A percentile compares a stretch with the other conserved stretches of the same genome.
Evolutionary conservation across 2,888 invertebrate species (phyloP).

Genomic region (Chorisops tibialis): DNA sequence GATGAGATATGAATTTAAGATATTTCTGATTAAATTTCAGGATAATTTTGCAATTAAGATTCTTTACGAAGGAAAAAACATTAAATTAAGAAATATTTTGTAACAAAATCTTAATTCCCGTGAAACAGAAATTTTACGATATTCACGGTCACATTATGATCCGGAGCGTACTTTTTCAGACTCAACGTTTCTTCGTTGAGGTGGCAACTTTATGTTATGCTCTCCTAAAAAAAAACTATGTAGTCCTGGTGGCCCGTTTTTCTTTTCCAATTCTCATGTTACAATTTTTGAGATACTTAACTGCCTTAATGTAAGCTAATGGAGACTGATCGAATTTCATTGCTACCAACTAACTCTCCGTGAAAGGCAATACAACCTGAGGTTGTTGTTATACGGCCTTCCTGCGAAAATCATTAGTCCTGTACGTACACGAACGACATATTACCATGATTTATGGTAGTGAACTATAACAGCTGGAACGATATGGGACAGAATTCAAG

Average conservation of each 20-base stretch:
- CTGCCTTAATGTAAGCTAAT: slow-evolving; percentile 13
- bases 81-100: too few relatives aligned
- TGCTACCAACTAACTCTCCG: slow-evolving; percentile 4
- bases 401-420: slow-evolving; percentile 21
- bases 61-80: too few relatives aligned
- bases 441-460: slow-evolving; percentile 23
- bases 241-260: slow-evolving; percentile 19
- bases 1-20: too few relatives aligned
- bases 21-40: too few relatives aligned
- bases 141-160: too few relatives aligned
- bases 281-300: slow-evolving; percentile 9
- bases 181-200: too few relatives aligned
- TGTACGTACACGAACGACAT: slow-evolving; percentile 1
- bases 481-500: slow-evolving; percentile 9
- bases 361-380: slow-evolving; percentile 10
- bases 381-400: slow-evolving; percentile 18
- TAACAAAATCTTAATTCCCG: too few relatives aligned
- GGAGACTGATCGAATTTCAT: slow-evolving; percentile 16
- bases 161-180: too few relatives aligned
- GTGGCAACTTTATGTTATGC: slow-evolving; percentile 7
- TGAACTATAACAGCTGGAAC: slow-evolving; percentile 5
- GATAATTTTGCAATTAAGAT: too few relatives aligned
- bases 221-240: slow-evolving; percentile 7
- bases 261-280: slow-evolving; percentile 7
- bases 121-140: too few relatives aligned